Conservation (phyloP, 2,113 vertebrate species). For the Callospermophilus lateralis region DNA sequence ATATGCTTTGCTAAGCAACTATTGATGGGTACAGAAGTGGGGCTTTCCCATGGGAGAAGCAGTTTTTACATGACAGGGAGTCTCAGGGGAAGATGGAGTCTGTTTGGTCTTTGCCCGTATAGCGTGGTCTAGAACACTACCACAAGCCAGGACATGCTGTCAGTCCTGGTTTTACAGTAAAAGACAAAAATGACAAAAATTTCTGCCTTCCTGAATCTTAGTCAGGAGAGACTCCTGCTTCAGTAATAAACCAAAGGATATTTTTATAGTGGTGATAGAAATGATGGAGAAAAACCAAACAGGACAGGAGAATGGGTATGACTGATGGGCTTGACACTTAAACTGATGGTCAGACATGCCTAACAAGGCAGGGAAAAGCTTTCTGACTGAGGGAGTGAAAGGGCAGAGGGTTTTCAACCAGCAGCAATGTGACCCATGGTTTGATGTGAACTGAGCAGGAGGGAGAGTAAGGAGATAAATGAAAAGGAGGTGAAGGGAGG, state of each 20-base stretch:
- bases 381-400: neutral
- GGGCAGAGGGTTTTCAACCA: neutral
- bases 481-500: neutral
- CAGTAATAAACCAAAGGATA: neutral
- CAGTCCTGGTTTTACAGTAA: neutral
- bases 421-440: neutral
- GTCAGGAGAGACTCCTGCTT: too few relatives aligned
- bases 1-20: too few relatives aligned
- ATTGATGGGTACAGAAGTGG: too few relatives aligned
- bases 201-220: neutral
- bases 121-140: too few relatives aligned
- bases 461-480: neutral
- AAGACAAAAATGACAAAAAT: neutral
- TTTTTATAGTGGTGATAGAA: neutral
- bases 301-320: neutral
- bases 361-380: neutral
- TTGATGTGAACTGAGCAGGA: neutral
- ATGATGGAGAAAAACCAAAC: neutral
- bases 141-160: neutral
- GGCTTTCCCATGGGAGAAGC: too few relatives aligned
- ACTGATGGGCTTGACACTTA: neutral
- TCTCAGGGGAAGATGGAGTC: too few relatives aligned
- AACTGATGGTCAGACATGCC: neutral
- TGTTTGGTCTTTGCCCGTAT: too few relatives aligned
- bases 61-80: too few relatives aligned